Evolutionary conservation across 2,113 vertebrate genomes (phyloP), one percentile per base, ranked within the genome.

Genomic region (Benthochromis sp.): DNA sequence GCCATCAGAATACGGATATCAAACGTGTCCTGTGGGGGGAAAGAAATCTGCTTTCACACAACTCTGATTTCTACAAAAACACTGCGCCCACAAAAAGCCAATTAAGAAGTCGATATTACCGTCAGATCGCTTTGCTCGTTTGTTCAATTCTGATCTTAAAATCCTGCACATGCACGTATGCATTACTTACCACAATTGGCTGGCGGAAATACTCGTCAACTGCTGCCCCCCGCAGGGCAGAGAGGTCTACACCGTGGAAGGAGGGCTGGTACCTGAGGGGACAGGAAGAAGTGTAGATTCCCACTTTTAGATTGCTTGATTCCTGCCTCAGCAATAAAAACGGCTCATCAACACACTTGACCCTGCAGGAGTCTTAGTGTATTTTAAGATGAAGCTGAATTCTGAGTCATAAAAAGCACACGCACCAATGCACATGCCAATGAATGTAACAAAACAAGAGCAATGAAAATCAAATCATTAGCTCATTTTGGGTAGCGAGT

Each of bases 121-220:
- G 4, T 76, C 54, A 59, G 6, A n/a, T 29, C 5, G 29, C n/a
- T 34, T 53, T 36, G 8, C 61, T 69, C 4, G 1, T 31, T 47
- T 69, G 14, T 36, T 5, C n/a, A n/a, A 17, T 59, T 50, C 45
- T 8, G 4, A 71, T 12, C 19, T n/a, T 31, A 31, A 47, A 36
- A 52, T 17, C 45, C 7, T 53, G 9, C 24, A 16, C 27, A 4
- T 45, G 12, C 11, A 19, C 47, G 16, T 9, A 17, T 13, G 14
- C 21, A 27, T 63, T 5, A 92, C 96, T 83, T 94, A 99, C 98
- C 97, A 99, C 98, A 40, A 99, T 98, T 10, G 98, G 98, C 96
- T 99, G 98, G 76, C 97, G 96, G 95, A 99, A 99, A 92, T 99
- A 99, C 90, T 99, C 98, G 2, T 99, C 98, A 84, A 99, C 98